Base-by-base conservation (phyloP, 2,888 invertebrate genomes). In the Arctia plantaginis region DNA sequence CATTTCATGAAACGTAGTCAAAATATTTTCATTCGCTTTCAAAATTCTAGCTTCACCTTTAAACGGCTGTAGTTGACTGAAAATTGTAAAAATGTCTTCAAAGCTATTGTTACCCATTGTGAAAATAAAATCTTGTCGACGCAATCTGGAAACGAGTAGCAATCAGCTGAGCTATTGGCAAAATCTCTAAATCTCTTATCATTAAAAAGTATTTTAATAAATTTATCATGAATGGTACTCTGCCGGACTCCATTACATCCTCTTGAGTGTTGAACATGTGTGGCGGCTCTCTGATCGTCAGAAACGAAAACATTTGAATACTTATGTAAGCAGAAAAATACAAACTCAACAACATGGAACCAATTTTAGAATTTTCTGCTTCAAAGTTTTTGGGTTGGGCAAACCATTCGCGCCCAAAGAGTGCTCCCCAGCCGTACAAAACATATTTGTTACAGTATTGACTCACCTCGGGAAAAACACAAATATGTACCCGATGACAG, bases 1-100 rank as follows among this genome's bases (percentile, higher is more conserved):
- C 90, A 95, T 94, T 80, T 94, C 93, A 41, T 93, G 91, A 71
- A 90, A 94, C 0, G 92, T 83, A 0, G 88, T 88, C 0, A 95
- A 23, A 18, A 94, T 69, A 64, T 90, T 91, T 41, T 94, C 91
- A 1, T 81, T 8, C 0, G 88, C 79, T 75, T 81, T 85, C 20
- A 94, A 66, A 8, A 93, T 75, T 75, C 84, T 89, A 2, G 93
- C 93, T 83, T 95, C 94, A 39, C 90, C 87, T 27, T 92, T 82
- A n/a, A 0, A 92, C 87, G 8, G 91, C 88, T 7, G 94, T 90
- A 0, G 30, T 27, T 0, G 88, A 87, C 89, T 94, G 94, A 41
- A 90, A 81, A 12, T 78, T 35, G n/a, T 86, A 82, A 72, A 93
- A 89, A 41, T 85, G 75, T 6, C 86, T 88, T 77, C 2, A 92